phyloP scores from a whole-genome alignment of 2,113 vertebrate species.

The Microtus ochrogaster region DNA sequence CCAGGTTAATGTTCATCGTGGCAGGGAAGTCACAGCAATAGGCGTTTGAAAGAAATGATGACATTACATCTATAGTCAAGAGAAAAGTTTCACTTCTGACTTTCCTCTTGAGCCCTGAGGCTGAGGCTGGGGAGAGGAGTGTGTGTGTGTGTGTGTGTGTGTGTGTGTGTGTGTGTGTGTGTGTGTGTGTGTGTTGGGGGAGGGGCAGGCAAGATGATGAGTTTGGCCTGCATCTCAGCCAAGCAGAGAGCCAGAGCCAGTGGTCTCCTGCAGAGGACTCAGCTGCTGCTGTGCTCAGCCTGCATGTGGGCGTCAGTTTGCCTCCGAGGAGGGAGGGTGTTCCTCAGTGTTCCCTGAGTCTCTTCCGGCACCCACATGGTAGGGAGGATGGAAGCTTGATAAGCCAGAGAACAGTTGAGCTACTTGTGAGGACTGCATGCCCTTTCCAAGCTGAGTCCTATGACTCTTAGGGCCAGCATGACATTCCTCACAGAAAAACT shows the following conservation, averaged over 20 bases:
- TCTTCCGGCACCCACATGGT: not conserved
- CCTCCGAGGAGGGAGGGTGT: not conserved
- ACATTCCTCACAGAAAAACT: conserved; percentile 89
- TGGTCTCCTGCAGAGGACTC: not conserved
- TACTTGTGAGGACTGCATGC: not conserved
- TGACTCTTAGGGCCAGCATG: conserved; percentile 66
- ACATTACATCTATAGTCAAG: not conserved
- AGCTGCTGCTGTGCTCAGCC: not conserved
- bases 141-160: not conserved
- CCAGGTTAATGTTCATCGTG: not conserved
- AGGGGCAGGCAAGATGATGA: not conserved
- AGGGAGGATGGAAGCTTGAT: not conserved
- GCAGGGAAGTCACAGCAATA: not conserved
- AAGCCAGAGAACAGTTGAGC: not conserved
- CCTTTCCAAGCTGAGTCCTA: not conserved
- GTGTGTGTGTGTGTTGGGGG: not conserved
- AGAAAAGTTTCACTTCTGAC: not conserved
- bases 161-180: not conserved
- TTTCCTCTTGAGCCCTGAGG: not conserved
- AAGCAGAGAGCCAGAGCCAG: not conserved
- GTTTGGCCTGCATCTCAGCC: not conserved
- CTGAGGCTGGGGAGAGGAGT: not conserved
- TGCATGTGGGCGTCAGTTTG: not conserved
- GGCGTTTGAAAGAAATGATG: not conserved
- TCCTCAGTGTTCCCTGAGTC: not conserved